Evolutionary conservation across 2,888 invertebrate genomes (phyloP), one percentile per base, ranked within the genome.

Genomic region (Nasonovia ribisnigri): DNA sequence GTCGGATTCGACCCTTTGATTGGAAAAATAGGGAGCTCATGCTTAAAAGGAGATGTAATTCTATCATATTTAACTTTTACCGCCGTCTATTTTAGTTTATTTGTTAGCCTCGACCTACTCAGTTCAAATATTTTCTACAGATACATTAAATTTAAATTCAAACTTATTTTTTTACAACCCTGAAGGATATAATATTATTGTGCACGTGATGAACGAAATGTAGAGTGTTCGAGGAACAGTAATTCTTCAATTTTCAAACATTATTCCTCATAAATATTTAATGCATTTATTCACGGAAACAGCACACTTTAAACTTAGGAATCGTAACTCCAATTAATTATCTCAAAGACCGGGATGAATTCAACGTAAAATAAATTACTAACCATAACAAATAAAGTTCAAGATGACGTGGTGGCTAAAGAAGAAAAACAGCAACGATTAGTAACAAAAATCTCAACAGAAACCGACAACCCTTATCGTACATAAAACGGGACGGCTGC

Each of bases 351-450:
- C 16, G 42, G 42, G 57, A 57, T 57, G 29, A 57, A 89, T 57
- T 57, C 13, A 57, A 89, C 43, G 42, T 89, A 89, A 89, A 57
- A 89, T 57, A 57, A 57, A 89, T 57, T 89, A 57, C 57, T 13
- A 57, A 89, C 88, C 42, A 57, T 89, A 89, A 57, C 16, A 57
- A 89, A 43, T 89, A 57, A 57, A 57, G 88, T 57, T 57, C 57
- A 57, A 57, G 54, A 89, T 43, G 54, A 89, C 42, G 43, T 29
- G 29, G 88, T 13, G 16, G 42, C 57, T 89, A 57, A 42, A 57
- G 54, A 57, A 57, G 26, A 57, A 89, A 89, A 42, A 29, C 88
- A 26, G 54, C 42, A 57, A 57, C 42, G 43, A 89, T 89, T 89
- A 57, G 57, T 57, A 43, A 89, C 42, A 57, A 57, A 57, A 88